phyloP scores from a whole-genome alignment of 2,888 invertebrate genomes.

The Spialia ferax region DNA sequence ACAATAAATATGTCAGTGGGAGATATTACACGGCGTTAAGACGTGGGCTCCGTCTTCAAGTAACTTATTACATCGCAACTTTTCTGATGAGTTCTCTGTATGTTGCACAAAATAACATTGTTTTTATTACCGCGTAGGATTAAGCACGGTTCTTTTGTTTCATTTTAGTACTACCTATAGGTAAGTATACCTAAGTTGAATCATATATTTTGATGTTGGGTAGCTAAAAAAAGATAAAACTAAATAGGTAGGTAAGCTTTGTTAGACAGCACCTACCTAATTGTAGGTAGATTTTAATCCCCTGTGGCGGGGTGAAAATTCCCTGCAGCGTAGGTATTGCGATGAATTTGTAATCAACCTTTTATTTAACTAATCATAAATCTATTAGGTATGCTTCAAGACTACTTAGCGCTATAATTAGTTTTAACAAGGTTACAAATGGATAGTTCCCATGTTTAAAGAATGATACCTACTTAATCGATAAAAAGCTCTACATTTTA shows the following conservation, averaged over 20 bases:
- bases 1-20: slow-evolving; percentile 85
- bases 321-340: too few relatives aligned
- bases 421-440: not conserved
- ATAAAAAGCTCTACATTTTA: slow-evolving; percentile 55
- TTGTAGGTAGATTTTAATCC: too few relatives aligned
- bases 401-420: not conserved
- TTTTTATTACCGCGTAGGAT: slow-evolving; percentile 74
- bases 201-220: too few relatives aligned
- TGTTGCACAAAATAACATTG: slow-evolving; percentile 76
- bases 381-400: too few relatives aligned
- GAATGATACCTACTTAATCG: slow-evolving; percentile 39
- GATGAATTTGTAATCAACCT: too few relatives aligned
- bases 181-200: too few relatives aligned
- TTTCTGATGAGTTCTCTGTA: slow-evolving; percentile 74
- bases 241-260: too few relatives aligned
- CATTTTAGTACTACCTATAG: slow-evolving; percentile 45
- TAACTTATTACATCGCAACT: slow-evolving; percentile 83
- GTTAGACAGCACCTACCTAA: too few relatives aligned
- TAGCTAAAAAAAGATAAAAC: too few relatives aligned
- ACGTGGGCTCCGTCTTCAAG: slow-evolving; percentile 66
- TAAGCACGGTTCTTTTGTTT: slow-evolving; percentile 59
- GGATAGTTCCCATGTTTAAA: not conserved
- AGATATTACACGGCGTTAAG: slow-evolving; percentile 79
- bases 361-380: too few relatives aligned
- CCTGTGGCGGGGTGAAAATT: too few relatives aligned